Percentiles rank a stretch among this genome's conserved stretches.
phyloP scores from a whole-genome alignment of 1,140 invertebrate species.

The Ceratina calcarata region DNA sequence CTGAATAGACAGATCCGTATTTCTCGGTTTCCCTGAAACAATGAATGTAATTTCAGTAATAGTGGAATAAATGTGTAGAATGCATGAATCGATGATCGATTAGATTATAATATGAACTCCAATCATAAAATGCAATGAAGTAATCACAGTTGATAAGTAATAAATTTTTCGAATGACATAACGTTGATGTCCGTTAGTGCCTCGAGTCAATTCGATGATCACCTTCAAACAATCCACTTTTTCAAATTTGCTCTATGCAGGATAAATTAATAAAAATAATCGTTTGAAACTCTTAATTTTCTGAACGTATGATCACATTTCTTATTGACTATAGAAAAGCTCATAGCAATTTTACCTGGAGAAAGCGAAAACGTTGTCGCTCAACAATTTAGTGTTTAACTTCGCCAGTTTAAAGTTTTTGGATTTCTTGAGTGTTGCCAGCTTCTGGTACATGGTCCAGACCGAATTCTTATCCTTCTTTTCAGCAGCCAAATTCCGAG shows the following conservation, averaged over 20 bases:
- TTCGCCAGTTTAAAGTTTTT: conserved; percentile 73
- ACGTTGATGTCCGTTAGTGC: too few species aligned
- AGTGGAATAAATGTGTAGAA: background rate
- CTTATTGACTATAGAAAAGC: background rate
- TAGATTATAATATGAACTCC: too few species aligned
- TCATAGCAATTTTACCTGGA: conserved; percentile 69
- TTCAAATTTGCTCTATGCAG: too few species aligned
- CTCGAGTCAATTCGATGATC: too few species aligned
- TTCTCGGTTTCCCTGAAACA: background rate
- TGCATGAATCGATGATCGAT: background rate
- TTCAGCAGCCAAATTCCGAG: conserved; percentile 79
- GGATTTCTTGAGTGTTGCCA: conserved; percentile 73
- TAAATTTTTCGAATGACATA: too few species aligned
- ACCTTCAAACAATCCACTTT: too few species aligned
- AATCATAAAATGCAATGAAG: too few species aligned
- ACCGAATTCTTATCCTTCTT: conserved; percentile 75
- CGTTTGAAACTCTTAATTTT: too few species aligned
- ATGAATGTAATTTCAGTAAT: background rate
- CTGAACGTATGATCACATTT: too few species aligned
- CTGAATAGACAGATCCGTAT: background rate
- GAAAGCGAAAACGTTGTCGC: conserved; percentile 76
- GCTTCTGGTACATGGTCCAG: conserved; percentile 77
- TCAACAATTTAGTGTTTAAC: conserved; percentile 71
- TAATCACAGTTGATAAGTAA: too few species aligned
- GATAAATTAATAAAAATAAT: too few species aligned